Evolutionary conservation across 2,888 invertebrate species (phyloP).

Genomic region (Epirrita christyi): DNA sequence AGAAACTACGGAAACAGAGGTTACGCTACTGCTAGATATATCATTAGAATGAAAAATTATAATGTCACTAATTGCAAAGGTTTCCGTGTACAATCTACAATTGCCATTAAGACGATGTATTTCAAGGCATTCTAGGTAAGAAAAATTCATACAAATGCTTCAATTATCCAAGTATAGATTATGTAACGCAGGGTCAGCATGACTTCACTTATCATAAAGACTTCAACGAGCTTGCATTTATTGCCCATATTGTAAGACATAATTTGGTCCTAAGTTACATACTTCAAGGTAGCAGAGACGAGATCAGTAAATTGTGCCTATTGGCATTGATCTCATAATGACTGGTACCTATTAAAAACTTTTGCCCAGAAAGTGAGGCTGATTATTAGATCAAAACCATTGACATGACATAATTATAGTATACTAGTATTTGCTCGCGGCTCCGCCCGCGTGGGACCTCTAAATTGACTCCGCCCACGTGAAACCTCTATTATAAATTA

Average conservation of each 20-base stretch:
- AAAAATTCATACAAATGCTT: slow-evolving; percentile 11
- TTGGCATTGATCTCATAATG: slow-evolving; percentile 15
- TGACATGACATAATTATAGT: no score
- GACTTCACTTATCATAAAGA: slow-evolving; percentile 1
- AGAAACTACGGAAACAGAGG: slow-evolving; percentile 10
- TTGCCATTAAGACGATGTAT: slow-evolving; percentile 2
- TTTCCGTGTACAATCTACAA: slow-evolving; percentile 8
- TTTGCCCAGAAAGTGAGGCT: neutral
- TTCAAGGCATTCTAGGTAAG: slow-evolving; percentile 20
- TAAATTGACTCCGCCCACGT: no score
- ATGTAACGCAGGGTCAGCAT: slow-evolving; percentile 17
- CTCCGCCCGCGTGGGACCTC: no score
- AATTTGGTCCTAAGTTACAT: slow-evolving; percentile 12
- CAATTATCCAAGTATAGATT: slow-evolving; percentile 13
- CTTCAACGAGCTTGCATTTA: neutral
- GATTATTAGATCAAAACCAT: no score
- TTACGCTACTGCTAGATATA: neutral
- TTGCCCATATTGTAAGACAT: slow-evolving; percentile 8
- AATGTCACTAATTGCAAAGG: slow-evolving; percentile 16
- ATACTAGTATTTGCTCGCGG: no score
- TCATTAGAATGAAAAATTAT: slow-evolving; percentile 15
- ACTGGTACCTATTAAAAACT: no score
- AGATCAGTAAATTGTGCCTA: slow-evolving; percentile 7
- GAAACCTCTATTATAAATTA: no score
- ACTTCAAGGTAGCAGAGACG: slow-evolving; percentile 24